These are phyloP conservation scores for Porites australiensis DNA, from an alignment of 64 coral and sea anemone genomes.

Conservation along the genomic window DNA sequence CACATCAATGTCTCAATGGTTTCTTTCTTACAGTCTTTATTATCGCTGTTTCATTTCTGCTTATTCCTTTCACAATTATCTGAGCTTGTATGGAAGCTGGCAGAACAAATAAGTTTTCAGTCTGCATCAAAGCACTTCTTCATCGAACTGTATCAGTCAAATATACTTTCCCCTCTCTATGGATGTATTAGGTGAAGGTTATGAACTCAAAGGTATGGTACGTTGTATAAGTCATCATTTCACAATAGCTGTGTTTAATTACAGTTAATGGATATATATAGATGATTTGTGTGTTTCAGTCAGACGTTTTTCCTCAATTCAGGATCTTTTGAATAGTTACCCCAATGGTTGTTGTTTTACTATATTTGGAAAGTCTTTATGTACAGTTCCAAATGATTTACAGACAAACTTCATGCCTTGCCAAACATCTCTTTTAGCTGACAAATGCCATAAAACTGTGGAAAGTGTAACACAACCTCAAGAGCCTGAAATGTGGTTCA, in stretches of 20 bases:
- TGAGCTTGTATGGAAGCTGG: too few relatives aligned
- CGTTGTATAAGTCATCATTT: conserved; percentile 51
- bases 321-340: conserved; percentile 36
- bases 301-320: neutral
- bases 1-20: too few relatives aligned
- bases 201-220: conserved; percentile 56
- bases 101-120: too few relatives aligned
- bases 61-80: too few relatives aligned
- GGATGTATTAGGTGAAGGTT: conserved; percentile 37
- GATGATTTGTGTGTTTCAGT: conserved; percentile 50
- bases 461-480: conserved; percentile 5
- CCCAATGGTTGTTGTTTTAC: conserved; percentile 46
- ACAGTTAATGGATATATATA: conserved; percentile 24
- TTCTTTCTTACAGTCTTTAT: too few relatives aligned
- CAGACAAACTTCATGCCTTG: neutral
- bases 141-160: conserved; percentile 35
- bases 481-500: conserved; percentile 1
- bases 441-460: conserved; percentile 23
- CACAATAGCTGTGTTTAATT: conserved; percentile 1
- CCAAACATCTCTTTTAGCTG: neutral
- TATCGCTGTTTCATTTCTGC: too few relatives aligned
- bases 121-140: too few relatives aligned
- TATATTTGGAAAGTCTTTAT: conserved; percentile 30
- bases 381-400: conserved; percentile 8
- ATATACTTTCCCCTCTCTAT: conserved; percentile 39